Conservation (phyloP, 2,888 invertebrate genomes). For the Blastobasis adustella region DNA sequence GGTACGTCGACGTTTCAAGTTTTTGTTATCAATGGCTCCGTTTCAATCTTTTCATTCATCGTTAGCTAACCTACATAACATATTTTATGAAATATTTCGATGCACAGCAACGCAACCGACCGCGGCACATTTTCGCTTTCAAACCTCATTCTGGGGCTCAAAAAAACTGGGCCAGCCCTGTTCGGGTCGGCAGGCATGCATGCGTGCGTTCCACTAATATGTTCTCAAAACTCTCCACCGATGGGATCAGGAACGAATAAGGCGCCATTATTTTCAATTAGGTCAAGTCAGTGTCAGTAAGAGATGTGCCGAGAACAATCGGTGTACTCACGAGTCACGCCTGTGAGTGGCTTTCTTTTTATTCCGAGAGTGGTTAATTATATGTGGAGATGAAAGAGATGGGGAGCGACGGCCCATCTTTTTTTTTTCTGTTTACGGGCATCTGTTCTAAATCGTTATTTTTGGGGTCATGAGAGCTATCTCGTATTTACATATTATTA, state of each 20-base stretch:
- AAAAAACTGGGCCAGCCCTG: neutral
- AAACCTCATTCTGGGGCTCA: neutral
- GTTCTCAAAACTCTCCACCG: slow-evolving; percentile 50
- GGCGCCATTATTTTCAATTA: slow-evolving; percentile 71
- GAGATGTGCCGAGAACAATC: slow-evolving; percentile 66
- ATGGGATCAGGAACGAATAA: slow-evolving; percentile 54
- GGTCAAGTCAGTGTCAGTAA: slow-evolving; percentile 65
- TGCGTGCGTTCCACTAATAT: slow-evolving; percentile 36
- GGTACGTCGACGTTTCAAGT: no score
- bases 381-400: slow-evolving; percentile 50
- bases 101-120: no score
- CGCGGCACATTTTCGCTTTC: neutral
- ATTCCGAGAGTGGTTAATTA: slow-evolving; percentile 56
- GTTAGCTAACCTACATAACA: no score
- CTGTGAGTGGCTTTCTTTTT: slow-evolving; percentile 65
- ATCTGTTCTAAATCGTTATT: slow-evolving; percentile 39
- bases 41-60: no score
- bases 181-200: slow-evolving; percentile 11
- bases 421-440: slow-evolving; percentile 32
- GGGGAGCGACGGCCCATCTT: slow-evolving; percentile 44
- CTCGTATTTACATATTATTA: no score
- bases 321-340: slow-evolving; percentile 65
- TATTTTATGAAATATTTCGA: no score
- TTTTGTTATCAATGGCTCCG: no score
- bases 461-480: slow-evolving; percentile 25